Evolutionary conservation across 2,797 vertebrate species (phyloP).

Genomic region (Neostethus bicornis): DNA sequence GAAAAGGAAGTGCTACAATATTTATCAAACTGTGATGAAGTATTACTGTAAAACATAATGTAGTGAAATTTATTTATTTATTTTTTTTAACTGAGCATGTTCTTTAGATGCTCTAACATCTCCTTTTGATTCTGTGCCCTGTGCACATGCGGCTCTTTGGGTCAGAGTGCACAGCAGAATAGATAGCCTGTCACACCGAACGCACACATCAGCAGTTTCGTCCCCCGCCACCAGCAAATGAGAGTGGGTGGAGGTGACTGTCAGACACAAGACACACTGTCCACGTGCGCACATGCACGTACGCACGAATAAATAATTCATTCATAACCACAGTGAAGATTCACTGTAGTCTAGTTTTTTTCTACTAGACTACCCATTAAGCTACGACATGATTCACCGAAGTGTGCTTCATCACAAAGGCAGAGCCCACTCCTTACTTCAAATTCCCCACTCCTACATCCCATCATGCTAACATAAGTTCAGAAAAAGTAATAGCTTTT

Average conservation of each 20-base stretch:
- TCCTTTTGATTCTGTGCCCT: background rate
- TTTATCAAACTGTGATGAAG: background rate
- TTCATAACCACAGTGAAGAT: constrained; percentile 10
- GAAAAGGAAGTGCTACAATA: constrained; percentile 6
- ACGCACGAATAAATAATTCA: constrained; percentile 48
- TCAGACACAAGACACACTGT: constrained; percentile 10
- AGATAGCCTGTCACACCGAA: constrained; percentile 46
- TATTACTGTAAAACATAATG: background rate
- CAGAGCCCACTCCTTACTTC: constrained; percentile 3
- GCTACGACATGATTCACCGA: background rate
- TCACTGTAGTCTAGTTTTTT: constrained; percentile 1
- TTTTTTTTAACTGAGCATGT: background rate
- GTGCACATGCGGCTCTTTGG: constrained; percentile 7
- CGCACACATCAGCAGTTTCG: constrained; percentile 55
- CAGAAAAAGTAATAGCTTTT: constrained; percentile 29
- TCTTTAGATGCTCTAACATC: background rate
- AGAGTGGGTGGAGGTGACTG: constrained; percentile 28
- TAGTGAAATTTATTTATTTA: too few relatives aligned
- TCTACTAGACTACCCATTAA: constrained; percentile 9
- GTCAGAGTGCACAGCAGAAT: constrained; percentile 59
- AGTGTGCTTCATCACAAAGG: too few relatives aligned
- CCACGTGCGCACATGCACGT: constrained; percentile 10
- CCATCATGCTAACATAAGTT: constrained; percentile 36
- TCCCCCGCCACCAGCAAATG: constrained; percentile 29
- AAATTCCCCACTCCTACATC: background rate